phyloP scores from a whole-genome alignment of 2,113 vertebrate species.

The Chamaetylas fuelleborni region DNA sequence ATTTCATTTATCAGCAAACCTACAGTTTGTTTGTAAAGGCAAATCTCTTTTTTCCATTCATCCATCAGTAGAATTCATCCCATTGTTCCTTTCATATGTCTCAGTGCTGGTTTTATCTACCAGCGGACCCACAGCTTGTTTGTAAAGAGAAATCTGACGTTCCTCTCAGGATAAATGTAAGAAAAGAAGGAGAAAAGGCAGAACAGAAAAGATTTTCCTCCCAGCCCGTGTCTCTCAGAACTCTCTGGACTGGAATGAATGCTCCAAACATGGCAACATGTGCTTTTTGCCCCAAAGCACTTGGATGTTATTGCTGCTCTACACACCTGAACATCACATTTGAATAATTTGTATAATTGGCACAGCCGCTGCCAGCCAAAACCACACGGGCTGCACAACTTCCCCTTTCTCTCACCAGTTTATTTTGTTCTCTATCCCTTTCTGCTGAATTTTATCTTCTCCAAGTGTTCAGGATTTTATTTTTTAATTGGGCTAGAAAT shows the following conservation, averaged over 20 bases:
- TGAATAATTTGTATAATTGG: neutral
- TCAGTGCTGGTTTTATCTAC: too few species aligned
- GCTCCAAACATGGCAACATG: neutral
- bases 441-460: neutral
- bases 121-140: too few species aligned
- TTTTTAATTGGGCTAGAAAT: neutral
- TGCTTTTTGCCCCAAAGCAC: neutral
- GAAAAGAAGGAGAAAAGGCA: neutral
- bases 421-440: neutral
- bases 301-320: neutral
- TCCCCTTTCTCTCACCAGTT: neutral
- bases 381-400: neutral
- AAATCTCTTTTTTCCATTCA: too few species aligned
- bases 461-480: neutral
- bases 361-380: neutral
- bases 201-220: neutral
- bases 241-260: neutral
- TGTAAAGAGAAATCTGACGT: too few species aligned
- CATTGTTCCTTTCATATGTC: too few species aligned
- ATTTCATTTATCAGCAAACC: too few species aligned
- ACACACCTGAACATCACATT: neutral
- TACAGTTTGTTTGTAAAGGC: too few species aligned
- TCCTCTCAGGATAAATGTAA: neutral
- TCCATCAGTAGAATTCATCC: too few species aligned
- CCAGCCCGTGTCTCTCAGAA: fast-evolving